Evolutionary conservation across 2,113 vertebrate species (phyloP).

Genomic region (Chloropsis hardwickii): DNA sequence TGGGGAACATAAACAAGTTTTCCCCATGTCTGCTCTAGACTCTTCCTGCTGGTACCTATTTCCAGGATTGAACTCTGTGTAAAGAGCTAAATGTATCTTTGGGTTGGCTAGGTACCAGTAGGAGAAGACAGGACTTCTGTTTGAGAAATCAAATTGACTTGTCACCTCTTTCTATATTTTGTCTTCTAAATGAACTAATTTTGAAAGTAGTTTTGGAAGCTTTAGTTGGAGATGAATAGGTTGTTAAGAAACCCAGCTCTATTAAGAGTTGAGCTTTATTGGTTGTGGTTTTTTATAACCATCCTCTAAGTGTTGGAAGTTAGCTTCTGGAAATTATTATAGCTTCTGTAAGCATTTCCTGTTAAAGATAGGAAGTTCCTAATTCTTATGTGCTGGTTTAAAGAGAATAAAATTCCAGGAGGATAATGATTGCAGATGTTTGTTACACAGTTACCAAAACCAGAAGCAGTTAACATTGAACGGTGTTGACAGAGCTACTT

Average conservation of each 20-base stretch:
- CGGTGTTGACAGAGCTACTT: neutral
- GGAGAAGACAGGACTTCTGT: neutral
- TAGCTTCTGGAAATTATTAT: neutral
- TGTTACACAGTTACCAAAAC: neutral
- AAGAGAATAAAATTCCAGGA: neutral
- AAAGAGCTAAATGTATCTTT: neutral
- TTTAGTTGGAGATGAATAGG: neutral
- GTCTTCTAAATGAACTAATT: neutral
- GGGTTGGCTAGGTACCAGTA: neutral
- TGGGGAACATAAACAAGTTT: neutral
- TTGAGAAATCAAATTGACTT: neutral
- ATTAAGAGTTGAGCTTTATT: neutral
- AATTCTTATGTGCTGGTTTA: neutral
- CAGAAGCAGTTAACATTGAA: neutral
- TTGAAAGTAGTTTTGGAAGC: neutral
- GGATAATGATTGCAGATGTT: neutral
- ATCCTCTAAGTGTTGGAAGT: neutral
- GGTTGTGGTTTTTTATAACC: neutral
- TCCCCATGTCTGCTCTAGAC: accelerated
- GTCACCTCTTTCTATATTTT: neutral
- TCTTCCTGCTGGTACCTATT: neutral
- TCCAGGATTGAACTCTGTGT: neutral
- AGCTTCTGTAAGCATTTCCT: neutral
- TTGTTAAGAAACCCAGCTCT: neutral
- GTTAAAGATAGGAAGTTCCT: neutral